These are phyloP conservation scores for Gila orcuttii DNA, from an alignment of 2,113 vertebrate species.

Conservation along the genomic window DNA sequence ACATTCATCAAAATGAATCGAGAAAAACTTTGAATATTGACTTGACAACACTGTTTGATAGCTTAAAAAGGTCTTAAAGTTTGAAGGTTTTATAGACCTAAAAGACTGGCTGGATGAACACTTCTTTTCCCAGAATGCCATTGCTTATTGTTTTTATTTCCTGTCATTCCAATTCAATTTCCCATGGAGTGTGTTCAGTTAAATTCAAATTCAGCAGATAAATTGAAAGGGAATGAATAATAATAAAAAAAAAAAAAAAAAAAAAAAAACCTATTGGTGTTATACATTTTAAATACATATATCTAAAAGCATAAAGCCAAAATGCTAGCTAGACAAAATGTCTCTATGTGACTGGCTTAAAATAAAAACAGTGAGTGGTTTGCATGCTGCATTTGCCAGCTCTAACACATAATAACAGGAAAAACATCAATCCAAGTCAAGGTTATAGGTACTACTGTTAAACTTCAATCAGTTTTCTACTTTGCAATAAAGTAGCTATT, in stretches of 20 bases:
- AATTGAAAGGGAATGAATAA: not conserved
- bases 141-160: not conserved
- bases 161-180: not conserved
- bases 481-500: not conserved
- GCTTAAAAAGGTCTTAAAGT: not conserved
- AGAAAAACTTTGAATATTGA: not conserved
- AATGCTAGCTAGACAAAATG: no score
- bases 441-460: not conserved
- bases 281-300: not conserved
- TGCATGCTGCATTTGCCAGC: constrained; percentile 24
- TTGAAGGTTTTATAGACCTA: not conserved
- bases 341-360: not conserved
- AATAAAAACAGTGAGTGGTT: not conserved
- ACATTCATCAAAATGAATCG: no score
- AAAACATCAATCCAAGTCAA: not conserved
- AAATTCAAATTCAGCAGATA: not conserved
- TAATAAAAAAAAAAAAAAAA: not conserved
- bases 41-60: not conserved
- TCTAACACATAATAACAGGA: constrained; percentile 20
- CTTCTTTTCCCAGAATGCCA: no score
- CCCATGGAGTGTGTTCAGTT: not conserved
- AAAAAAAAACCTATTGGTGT: not conserved
- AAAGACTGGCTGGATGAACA: no score
- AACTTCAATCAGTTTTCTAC: constrained; percentile 37
- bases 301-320: no score